Evolutionary conservation across 2,797 vertebrate species (phyloP).

Genomic region (Cetoscarus ocellatus): DNA sequence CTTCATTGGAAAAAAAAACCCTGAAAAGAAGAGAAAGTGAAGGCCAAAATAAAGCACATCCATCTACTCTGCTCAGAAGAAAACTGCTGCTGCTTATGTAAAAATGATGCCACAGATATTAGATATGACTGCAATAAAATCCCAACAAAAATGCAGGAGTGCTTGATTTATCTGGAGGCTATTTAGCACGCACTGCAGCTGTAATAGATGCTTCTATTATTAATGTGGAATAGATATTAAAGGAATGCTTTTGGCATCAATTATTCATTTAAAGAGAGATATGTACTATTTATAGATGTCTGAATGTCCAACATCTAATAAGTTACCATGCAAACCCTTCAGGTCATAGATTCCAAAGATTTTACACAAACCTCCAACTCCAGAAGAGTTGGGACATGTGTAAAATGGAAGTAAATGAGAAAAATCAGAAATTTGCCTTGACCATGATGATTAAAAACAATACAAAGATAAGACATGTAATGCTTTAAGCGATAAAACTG

Average conservation of each 20-base stretch:
- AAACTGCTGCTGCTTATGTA: background rate
- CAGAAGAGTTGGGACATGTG: too few relatives aligned
- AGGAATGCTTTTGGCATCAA: constrained; percentile 11
- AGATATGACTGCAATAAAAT: constrained; percentile 4
- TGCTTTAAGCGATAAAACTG: too few relatives aligned
- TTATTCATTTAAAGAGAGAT: constrained; percentile 36
- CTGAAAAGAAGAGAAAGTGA: background rate
- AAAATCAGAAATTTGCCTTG: too few relatives aligned
- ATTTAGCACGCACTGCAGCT: constrained; percentile 26
- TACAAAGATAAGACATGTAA: too few relatives aligned
- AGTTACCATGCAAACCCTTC: too few relatives aligned
- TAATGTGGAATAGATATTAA: constrained; percentile 27
- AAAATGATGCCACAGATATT: constrained; percentile 7
- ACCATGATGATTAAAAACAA: too few relatives aligned
- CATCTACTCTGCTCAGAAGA: background rate
- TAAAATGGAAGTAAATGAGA: too few relatives aligned
- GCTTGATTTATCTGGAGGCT: constrained; percentile 13
- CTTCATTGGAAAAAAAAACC: background rate
- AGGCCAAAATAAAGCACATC: background rate
- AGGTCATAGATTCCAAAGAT: too few relatives aligned
- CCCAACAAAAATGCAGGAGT: constrained; percentile 5
- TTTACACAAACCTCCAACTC: too few relatives aligned
- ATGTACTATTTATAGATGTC: constrained; percentile 24
- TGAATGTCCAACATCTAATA: background rate
- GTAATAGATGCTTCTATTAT: constrained; percentile 40